Base-by-base conservation (phyloP, 2,113 vertebrate species). In the Hippoglossus stenolepis region DNA sequence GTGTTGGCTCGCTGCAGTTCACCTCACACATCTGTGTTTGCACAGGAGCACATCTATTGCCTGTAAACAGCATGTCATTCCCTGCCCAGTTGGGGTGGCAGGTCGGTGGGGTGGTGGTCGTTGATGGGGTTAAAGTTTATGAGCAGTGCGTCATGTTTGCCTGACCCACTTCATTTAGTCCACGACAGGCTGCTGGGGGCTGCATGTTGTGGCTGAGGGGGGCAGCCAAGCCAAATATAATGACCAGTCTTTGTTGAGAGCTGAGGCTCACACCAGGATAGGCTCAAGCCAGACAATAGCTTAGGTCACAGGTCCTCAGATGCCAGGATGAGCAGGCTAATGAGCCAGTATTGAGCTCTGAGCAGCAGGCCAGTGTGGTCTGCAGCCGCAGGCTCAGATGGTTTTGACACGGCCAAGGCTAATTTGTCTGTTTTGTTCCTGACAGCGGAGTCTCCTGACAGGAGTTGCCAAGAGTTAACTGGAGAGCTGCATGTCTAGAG, bases 201-300 rank as follows among this genome's bases (percentile, higher is more conserved):
- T 60, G 73, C 40, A 73, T 61, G 71, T 66, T 62, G 82, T 54
- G 73, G 80, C 60, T 28, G 21, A 62, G 62, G 76, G 75, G 76
- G 74, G 58, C 73, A 75, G 71, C 61, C 56, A n/a, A 81, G 83
- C 66, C 13, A 24, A 84, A 88, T 80, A 84, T 87, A 89, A 91
- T 87, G 85, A 83, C 78, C 28, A n/a, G 77, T 82, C 83, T 93
- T 92, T 93, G 89, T 91, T 82, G 1, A 28, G 67, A 11, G 24
- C 63, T 45, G 14, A 62, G 76, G 70, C 73, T 81, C 81, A 62
- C 23, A 63, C 75, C 65, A 60, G 65, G 77, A 79, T 21, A 67
- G 83, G 84, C 43, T 63, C 3, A 2, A 58, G 68, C 68, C 78
- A 79, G 84, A 89, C 89, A 89, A 89, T 74, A 79, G 84, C 56